Conservation (phyloP, 2,888 invertebrate species). For the Agriopis leucophaearia region DNA sequence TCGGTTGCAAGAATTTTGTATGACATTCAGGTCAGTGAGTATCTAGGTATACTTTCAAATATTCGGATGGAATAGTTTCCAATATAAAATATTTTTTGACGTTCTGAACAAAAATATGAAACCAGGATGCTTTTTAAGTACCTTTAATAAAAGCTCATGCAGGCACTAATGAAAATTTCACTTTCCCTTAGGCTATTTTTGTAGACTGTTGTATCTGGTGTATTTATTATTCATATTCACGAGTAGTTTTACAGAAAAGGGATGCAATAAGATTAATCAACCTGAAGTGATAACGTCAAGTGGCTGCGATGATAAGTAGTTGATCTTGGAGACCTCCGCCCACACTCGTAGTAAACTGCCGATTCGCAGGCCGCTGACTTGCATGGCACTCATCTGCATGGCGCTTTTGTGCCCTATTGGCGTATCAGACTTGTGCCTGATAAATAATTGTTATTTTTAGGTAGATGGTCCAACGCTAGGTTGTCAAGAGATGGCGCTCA, state of each 20-base stretch:
- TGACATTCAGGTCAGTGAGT: constrained; percentile 3
- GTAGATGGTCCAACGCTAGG: not conserved
- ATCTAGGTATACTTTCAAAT: constrained; percentile 1
- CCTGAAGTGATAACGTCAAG: constrained; percentile 54
- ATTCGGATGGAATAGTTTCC: not conserved
- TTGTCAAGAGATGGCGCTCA: too few relatives aligned
- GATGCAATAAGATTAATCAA: constrained; percentile 28
- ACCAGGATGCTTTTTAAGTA: not conserved
- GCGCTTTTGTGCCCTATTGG: constrained; percentile 3
- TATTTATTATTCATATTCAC: too few relatives aligned
- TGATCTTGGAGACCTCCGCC: constrained; percentile 67
- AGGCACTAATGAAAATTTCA: too few relatives aligned
- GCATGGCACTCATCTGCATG: not conserved
- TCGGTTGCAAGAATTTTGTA: not conserved
- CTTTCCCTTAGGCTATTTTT: too few relatives aligned
- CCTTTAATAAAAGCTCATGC: not conserved
- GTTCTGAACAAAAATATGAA: not conserved
- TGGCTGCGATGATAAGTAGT: constrained; percentile 57
- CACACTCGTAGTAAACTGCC: constrained; percentile 59
- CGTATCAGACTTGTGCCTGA: constrained; percentile 16
- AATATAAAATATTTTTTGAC: too few relatives aligned
- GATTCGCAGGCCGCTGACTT: constrained; percentile 49
- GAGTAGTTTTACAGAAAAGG: not conserved
- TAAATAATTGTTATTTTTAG: not conserved
- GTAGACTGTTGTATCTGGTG: too few relatives aligned